These are phyloP conservation scores for Oreortyx pictus DNA, from an alignment of 2,797 vertebrate species.

Conservation along the genomic window DNA sequence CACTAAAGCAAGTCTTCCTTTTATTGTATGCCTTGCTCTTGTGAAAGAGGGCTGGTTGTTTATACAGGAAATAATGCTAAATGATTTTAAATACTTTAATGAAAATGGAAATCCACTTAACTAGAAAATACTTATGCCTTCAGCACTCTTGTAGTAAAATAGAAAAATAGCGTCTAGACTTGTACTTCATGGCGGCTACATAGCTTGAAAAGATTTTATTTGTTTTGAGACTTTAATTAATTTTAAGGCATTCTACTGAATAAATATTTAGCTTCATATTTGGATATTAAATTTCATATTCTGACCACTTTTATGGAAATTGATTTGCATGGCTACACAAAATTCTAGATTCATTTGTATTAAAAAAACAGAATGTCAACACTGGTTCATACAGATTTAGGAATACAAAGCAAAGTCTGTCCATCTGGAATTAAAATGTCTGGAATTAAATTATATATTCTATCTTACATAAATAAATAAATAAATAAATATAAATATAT, in stretches of 20 bases:
- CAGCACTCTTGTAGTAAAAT: neutral
- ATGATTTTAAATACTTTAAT: neutral
- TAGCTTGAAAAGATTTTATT: neutral
- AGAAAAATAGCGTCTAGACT: neutral
- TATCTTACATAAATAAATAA: neutral
- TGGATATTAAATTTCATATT: neutral
- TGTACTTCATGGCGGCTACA: neutral
- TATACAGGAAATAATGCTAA: neutral
- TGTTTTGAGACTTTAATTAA: neutral
- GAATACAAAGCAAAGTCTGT: neutral
- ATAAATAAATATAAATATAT: neutral
- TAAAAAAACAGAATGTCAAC: neutral
- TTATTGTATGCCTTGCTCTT: neutral
- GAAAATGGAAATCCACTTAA: neutral
- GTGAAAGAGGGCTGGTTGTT: neutral
- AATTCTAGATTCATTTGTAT: neutral
- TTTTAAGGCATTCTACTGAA: neutral
- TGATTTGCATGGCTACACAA: neutral
- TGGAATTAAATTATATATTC: neutral
- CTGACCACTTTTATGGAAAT: neutral
- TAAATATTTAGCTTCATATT: neutral
- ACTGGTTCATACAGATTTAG: neutral
- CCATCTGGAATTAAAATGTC: neutral
- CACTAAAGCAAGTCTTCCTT: fast-evolving
- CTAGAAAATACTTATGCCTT: neutral